Percentiles rank a stretch among this genome's conserved stretches.
These are phyloP conservation scores for Lophius americanus DNA, from an alignment of 2,797 vertebrate species.

Conservation along the genomic window DNA sequence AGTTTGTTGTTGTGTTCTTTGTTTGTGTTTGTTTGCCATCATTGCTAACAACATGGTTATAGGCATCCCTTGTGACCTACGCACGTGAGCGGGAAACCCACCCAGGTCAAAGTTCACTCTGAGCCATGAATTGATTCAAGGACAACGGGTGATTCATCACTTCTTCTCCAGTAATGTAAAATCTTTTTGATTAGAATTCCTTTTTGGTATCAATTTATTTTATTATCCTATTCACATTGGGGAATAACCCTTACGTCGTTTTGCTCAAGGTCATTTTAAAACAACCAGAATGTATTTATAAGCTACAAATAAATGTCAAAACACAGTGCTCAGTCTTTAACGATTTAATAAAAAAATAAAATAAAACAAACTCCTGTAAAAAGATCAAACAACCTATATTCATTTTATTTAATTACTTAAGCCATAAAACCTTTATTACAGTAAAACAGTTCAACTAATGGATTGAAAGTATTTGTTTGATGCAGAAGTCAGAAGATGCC, in stretches of 20 bases:
- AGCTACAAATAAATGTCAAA: constrained; percentile 43
- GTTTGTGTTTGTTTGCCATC: constrained; percentile 7
- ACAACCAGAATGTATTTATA: constrained; percentile 34
- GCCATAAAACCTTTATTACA: not conserved
- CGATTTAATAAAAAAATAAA: constrained; percentile 22
- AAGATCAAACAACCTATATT: constrained; percentile 2
- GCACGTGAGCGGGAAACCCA: constrained; percentile 13
- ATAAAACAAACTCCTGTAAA: constrained; percentile 14
- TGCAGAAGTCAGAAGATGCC: not conserved
- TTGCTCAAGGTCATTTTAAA: constrained; percentile 56
- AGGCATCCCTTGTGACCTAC: constrained; percentile 43
- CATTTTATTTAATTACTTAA: not conserved
- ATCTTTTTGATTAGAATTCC: constrained; percentile 45
- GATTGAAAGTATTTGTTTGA: not conserved
- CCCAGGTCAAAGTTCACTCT: constrained; percentile 40
- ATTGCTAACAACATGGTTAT: constrained; percentile 26
- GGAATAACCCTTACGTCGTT: constrained; percentile 24
- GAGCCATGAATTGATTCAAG: constrained; percentile 37
- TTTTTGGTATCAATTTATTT: constrained; percentile 58
- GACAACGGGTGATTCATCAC: constrained; percentile 49
- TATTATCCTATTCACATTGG: constrained; percentile 29
- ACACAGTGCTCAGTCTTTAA: constrained; percentile 27
- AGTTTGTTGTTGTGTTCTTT: constrained; percentile 21
- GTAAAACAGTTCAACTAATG: not conserved
- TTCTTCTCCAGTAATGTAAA: constrained; percentile 31